A percentile compares a stretch with the other conserved stretches of the same genome.
Conservation (phyloP, 2,113 vertebrate species). For the Callithrix jacchus region DNA sequence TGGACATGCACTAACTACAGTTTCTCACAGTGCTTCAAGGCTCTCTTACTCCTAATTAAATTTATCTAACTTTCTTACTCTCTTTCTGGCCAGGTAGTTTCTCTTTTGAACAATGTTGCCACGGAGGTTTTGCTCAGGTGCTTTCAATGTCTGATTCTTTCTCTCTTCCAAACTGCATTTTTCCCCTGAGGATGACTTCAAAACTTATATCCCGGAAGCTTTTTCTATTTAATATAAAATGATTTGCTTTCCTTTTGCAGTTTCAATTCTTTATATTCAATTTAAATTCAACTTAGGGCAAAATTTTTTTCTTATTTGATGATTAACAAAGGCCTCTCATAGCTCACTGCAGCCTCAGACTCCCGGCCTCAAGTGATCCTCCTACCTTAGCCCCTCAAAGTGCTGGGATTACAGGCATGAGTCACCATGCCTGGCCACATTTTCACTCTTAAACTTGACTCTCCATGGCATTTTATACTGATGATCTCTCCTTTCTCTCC, state of each 20-base stretch:
- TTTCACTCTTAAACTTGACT: not conserved
- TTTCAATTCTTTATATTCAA: not conserved
- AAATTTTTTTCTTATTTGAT: not conserved
- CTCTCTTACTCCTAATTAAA: not conserved
- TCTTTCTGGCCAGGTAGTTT: not conserved
- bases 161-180: not conserved
- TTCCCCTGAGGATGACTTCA: not conserved
- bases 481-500: not conserved
- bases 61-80: not conserved
- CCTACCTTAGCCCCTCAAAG: too few species aligned
- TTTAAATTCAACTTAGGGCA: not conserved
- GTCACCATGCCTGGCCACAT: not conserved
- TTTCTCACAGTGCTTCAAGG: not conserved
- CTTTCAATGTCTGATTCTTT: not conserved
- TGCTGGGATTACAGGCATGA: too few species aligned
- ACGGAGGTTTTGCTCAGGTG: not conserved
- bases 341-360: too few species aligned
- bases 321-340: not conserved
- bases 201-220: not conserved
- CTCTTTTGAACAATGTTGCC: not conserved
- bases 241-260: not conserved
- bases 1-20: not conserved
- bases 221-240: slow-evolving; percentile 14
- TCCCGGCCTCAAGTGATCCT: too few species aligned
- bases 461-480: not conserved